Base-by-base conservation (phyloP, 2,888 invertebrate species). In the Drosophila lutescens region DNA sequence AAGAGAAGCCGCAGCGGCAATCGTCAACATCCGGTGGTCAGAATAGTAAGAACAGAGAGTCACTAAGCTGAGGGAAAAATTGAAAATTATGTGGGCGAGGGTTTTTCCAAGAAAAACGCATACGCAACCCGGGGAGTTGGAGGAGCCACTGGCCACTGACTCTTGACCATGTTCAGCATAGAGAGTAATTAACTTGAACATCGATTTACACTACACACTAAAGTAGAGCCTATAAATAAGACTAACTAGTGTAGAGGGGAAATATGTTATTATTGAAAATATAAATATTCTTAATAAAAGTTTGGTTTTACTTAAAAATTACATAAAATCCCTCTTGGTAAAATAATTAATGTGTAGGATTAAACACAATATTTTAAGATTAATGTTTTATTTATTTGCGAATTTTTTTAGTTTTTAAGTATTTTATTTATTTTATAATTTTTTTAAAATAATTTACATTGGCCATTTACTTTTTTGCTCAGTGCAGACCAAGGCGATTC, bases 1-100 rank as follows among this genome's bases (percentile, higher is more conserved):
- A 34, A 5, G 12, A 71, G 72, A 56, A 63, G 47, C 63, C 50
- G 57, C 63, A 66, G 68, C 77, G 66, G 69, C 82, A 85, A 83
- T 85, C 82, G 80, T 32, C 78, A 71, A 86, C 84, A 87, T 88
- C 88, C 86, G 83, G 86, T 74, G 54, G 58, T 59, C 56, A 40
- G n/a, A 26, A 15, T 13, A 40, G 26, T 40, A 43, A 62, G 62
- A 62, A 60, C 66, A 32, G 53, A 75, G 74, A 72, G 74, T 74
- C 79, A 77, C 66, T 87, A 85, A 81, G 74, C 85, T 69, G 75
- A 86, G 46, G 41, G 20, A 53, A 56, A 68, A 83, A 85, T 85
- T 80, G 86, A 83, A 86, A 88, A 88, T 85, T 83, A 85, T 88
- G 85, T 85, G 88, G 85, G 88, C 86, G 88, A 82, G 10, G 76